These are phyloP conservation scores for Acipenser transmontanus DNA, from an alignment of 2,797 vertebrate species.

Conservation along the genomic window DNA sequence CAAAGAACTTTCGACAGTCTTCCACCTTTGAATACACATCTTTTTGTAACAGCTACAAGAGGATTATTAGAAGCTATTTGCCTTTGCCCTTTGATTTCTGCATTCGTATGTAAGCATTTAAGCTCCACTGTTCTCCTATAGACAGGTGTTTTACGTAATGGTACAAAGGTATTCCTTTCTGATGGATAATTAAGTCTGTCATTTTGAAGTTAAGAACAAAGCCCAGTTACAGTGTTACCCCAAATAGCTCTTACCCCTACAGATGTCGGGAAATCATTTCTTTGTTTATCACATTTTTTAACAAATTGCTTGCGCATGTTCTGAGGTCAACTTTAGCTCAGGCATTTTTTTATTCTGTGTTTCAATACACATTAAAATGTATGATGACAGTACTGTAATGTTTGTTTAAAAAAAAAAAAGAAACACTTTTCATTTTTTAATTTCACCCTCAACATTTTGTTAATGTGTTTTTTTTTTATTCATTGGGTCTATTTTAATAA, in stretches of 20 bases:
- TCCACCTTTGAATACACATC: too few relatives aligned
- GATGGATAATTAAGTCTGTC: slow-evolving; percentile 1
- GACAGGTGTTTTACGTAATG: slow-evolving; percentile 4
- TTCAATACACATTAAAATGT: background rate
- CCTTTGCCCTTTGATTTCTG: background rate
- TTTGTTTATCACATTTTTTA: slow-evolving; percentile 46
- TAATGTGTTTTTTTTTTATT: background rate
- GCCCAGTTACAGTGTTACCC: slow-evolving; percentile 14
- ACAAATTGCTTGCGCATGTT: slow-evolving; percentile 62
- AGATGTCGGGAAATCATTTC: slow-evolving; percentile 47
- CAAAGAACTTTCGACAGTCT: too few relatives aligned
- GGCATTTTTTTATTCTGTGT: background rate
- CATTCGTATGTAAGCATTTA: background rate
- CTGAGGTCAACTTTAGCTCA: slow-evolving; percentile 22
- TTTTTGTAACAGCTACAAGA: background rate
- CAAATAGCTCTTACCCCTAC: slow-evolving; percentile 36
- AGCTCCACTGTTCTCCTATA: background rate
- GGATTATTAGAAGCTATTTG: background rate
- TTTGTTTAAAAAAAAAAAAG: slow-evolving; percentile 6
- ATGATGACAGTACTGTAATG: background rate
- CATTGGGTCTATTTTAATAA: too few relatives aligned
- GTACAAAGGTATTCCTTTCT: background rate
- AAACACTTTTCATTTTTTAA: slow-evolving; percentile 21
- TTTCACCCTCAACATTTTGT: background rate
- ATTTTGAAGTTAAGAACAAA: slow-evolving; percentile 37